Evolutionary conservation across 2,888 invertebrate species (phyloP).

Genomic region (Drosophila merina): DNA sequence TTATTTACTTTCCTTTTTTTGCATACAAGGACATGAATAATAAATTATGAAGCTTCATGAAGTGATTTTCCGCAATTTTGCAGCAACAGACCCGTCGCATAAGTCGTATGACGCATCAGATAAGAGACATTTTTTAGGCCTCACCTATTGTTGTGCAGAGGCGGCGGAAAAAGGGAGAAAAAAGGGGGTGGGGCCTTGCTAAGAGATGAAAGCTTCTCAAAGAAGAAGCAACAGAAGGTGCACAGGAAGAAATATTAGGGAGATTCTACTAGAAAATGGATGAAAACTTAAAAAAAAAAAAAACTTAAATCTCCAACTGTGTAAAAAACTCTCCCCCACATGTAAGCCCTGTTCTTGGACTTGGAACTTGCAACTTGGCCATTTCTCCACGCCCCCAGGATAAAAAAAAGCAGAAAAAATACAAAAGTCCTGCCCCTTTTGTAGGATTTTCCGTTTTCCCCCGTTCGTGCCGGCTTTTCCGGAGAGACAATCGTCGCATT

Average conservation of each 20-base stretch:
- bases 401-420: neutral
- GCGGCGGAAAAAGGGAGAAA: slow-evolving; percentile 2
- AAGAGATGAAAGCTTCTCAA: slow-evolving; percentile 26
- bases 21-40: slow-evolving; percentile 72
- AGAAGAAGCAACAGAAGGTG: slow-evolving; percentile 57
- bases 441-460: neutral
- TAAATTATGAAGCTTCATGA: slow-evolving; percentile 71
- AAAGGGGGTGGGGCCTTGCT: neutral
- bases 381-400: neutral
- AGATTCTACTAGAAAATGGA: neutral
- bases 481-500: slow-evolving; percentile 52
- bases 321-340: neutral
- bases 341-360: slow-evolving; percentile 34
- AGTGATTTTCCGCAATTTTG: slow-evolving; percentile 74
- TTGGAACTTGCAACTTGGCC: slow-evolving; percentile 31
- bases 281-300: neutral
- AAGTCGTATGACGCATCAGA: slow-evolving; percentile 60
- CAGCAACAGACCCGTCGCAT: slow-evolving; percentile 64
- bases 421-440: neutral
- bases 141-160: slow-evolving; percentile 61
- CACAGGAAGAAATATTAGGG: slow-evolving; percentile 38
- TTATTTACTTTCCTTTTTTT: slow-evolving; percentile 13
- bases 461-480: neutral
- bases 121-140: slow-evolving; percentile 68
- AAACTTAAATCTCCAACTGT: neutral